A percentile compares a stretch with the other conserved stretches of the same genome.
phyloP scores from a whole-genome alignment of 2,888 invertebrate genomes.

The Drosophila atripex region DNA sequence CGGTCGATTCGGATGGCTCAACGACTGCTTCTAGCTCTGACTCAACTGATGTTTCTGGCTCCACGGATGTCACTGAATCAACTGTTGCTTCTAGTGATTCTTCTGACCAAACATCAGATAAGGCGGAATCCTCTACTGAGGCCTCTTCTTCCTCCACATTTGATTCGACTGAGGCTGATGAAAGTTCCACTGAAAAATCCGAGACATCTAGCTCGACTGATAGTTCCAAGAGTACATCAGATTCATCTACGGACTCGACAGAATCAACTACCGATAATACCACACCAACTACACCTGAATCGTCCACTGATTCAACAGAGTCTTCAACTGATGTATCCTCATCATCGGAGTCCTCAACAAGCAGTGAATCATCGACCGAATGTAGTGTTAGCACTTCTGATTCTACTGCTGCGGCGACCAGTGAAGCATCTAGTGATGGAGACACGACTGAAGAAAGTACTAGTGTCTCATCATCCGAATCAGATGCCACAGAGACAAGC shows the following conservation, averaged over 20 bases:
- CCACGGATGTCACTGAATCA: constrained; percentile 47
- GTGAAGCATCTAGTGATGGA: constrained; percentile 1
- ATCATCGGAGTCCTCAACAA: constrained; percentile 12
- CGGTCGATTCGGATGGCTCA: constrained; percentile 14
- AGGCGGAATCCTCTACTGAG: background rate
- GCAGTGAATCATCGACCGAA: constrained; percentile 29
- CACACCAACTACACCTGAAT: constrained; percentile 47
- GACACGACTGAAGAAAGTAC: background rate
- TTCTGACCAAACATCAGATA: constrained; percentile 8
- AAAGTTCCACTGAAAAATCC: constrained; percentile 14
- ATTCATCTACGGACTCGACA: constrained; percentile 44
- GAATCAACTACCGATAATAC: constrained; percentile 38
- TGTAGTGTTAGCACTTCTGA: constrained; percentile 34
- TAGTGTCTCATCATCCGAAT: constrained; percentile 26
- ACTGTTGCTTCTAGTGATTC: constrained; percentile 43
- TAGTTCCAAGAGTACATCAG: constrained; percentile 26
- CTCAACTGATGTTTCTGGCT: constrained; percentile 42
- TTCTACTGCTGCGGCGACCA: constrained; percentile 31
- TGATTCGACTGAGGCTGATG: constrained; percentile 19
- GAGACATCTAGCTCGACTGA: constrained; percentile 42
- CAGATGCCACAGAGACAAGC: background rate
- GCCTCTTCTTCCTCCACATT: constrained; percentile 6
- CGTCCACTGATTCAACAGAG: constrained; percentile 52
- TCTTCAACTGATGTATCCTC: constrained; percentile 49
- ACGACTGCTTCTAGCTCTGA: constrained; percentile 25